These are phyloP conservation scores for Calameuta pallipes DNA, from an alignment of 2,888 invertebrate genomes.

Conservation along the genomic window DNA sequence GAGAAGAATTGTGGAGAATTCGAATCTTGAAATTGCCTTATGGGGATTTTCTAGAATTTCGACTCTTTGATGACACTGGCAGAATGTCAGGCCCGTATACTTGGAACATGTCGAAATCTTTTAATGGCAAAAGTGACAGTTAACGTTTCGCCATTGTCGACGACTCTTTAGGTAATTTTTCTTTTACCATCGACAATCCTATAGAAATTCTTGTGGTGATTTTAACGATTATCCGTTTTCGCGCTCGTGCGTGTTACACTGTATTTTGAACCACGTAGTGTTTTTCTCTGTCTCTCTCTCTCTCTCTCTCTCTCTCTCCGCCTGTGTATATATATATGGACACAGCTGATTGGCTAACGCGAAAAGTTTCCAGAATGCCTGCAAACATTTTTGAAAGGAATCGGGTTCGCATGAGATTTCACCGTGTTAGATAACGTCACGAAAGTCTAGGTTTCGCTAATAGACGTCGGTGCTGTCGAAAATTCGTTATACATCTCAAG, in stretches of 20 bases:
- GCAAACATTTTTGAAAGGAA: constrained; percentile 50
- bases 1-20: not conserved
- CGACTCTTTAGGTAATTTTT: not conserved
- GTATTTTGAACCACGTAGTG: no score
- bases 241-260: no score
- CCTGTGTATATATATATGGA: not conserved
- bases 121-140: not conserved
- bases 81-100: not conserved
- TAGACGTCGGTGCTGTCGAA: not conserved
- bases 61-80: not conserved
- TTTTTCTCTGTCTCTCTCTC: no score
- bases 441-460: not conserved
- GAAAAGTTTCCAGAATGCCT: constrained; percentile 51
- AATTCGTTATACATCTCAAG: not conserved
- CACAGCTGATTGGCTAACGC: constrained; percentile 41
- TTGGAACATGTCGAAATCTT: not conserved
- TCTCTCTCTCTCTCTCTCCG: not conserved
- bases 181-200: not conserved
- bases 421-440: constrained; percentile 1
- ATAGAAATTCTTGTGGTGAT: not conserved
- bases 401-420: constrained; percentile 27
- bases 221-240: not conserved
- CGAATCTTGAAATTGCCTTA: not conserved
- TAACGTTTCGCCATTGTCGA: not conserved
- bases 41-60: not conserved